Evolutionary conservation across 2,113 vertebrate genomes (phyloP), one percentile per base, ranked within the genome.

Genomic region (Pithys albifrons): DNA sequence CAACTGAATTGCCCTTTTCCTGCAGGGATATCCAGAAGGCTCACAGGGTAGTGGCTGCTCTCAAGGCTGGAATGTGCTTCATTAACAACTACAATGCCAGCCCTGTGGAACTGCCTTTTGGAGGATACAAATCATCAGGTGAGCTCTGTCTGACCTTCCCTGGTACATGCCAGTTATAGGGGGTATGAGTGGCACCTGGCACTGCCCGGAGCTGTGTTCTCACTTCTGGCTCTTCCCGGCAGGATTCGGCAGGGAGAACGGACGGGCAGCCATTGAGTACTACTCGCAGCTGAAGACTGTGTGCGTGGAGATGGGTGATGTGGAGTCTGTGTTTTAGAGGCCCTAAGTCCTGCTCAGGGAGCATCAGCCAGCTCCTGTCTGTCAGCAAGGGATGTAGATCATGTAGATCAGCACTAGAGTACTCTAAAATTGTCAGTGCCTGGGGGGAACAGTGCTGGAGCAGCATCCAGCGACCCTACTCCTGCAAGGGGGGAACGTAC

Each of bases 51-150:
- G 99, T 97, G 15, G 99, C 94, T 24, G 98, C 97, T 67, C 97
- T 99, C 27, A 98, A 99, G 95, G 99, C 98, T 4, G 99, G 99
- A 20, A 98, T 98, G 51, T 99, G 99, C 97, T 99, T 98, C 97
- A 98, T 99, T 70, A 99, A 99, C 97, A 99, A 99, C 98, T 99
- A 99, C 96, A 99, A 99, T 4, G 31, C 98, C 89, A 98, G 91
- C 89, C 98, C 99, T 0, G 87, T 99, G 93, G 99, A 99, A 82
- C 4, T 99, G 89, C 99, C 99, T 4, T 99, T 99, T 3, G 99
- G 99, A 39, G 99, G 99, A 12, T 99, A 99, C 95, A 99, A 99
- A 96, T 98, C 97, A 95, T 99, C 99, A 96, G 99, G 99, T 99
- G 95, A 89, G 98, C n/a, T 66, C 33, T 49, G 52, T 39, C 58